Conservation (phyloP, 2,888 invertebrate genomes). For the Pardosa pseudoannulata region DNA sequence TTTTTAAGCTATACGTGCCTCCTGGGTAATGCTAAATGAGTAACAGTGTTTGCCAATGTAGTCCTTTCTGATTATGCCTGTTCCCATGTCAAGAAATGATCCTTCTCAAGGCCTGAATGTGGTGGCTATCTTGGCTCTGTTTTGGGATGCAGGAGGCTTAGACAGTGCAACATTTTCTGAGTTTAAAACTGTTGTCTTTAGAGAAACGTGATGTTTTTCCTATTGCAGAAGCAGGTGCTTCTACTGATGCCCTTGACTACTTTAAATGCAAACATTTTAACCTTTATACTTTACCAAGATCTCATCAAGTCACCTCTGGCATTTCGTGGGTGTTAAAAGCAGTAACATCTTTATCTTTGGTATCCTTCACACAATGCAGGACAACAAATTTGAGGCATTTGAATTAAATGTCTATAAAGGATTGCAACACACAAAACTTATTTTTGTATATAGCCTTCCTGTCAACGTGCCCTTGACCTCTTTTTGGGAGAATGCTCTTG, state of each 20-base stretch:
- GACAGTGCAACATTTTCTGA: neutral
- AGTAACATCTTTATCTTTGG: neutral
- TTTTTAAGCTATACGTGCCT: too few relatives aligned
- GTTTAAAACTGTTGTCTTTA: neutral
- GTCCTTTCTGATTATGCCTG: too few relatives aligned
- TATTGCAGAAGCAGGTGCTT: neutral
- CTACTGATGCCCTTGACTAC: neutral
- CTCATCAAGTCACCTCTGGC: neutral
- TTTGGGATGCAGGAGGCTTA: constrained; percentile 20
- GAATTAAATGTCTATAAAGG: neutral
- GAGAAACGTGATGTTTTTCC: neutral
- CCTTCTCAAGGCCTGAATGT: neutral
- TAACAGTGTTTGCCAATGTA: too few relatives aligned
- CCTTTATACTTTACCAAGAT: constrained; percentile 1
- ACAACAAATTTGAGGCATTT: neutral
- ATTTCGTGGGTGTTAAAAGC: constrained; percentile 15
- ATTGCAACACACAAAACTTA: neutral
- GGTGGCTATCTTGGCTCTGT: neutral
- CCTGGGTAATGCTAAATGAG: too few relatives aligned
- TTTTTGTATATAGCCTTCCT: neutral
- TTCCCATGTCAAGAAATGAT: neutral
- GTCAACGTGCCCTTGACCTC: neutral
- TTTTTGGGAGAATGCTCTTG: neutral
- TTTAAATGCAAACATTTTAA: neutral
- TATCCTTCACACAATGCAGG: too few relatives aligned